Evolutionary conservation across 2,113 vertebrate species (phyloP), one percentile per base, ranked within the genome.

Genomic region (Halichoeres trimaculatus): DNA sequence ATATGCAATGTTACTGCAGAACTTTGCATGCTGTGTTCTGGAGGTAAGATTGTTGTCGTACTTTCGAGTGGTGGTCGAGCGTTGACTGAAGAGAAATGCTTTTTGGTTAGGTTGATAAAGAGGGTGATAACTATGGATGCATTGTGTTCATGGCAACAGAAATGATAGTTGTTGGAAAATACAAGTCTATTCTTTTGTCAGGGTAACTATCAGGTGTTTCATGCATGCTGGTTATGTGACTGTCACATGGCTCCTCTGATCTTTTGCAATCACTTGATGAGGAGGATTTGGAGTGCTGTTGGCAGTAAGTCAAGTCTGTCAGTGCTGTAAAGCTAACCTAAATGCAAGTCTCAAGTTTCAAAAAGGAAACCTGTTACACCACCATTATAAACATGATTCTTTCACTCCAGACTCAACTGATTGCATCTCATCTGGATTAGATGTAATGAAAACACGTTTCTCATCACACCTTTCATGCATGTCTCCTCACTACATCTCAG

Each of bases 291-390:
- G 16, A 45, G 13, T 5, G 14, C 16, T 5, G 14, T 43, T 16
- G 14, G 41, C 45, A 47, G 45, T 5, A 17, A n/a, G 19, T 48
- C 45, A 20, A 48, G 43, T 45, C 19, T 48, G 43, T 67, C 1
- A 34, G 5, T 16, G 48, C 30, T 20, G 20, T 19, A 20, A 24
- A 56, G 4, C 34, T 47, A 52, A 56, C 14, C 30, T 20, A 0
- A 52, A 66, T 52, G 24, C 30, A 41, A 45, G 35, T 12, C 35
- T 61, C 54, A 38, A 13, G 0, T 57, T 36, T 45, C 41, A 40
- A 16, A n/a, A 26, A 51, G 47, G 24, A 30, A 70, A 59, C 34
- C 54, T 70, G 54, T 60, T 30, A 13, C 64, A 66, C 35, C 10
- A 8, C 55, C 12, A 16, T 16, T 2, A 0, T 73, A 24, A 69